phyloP scores from a whole-genome alignment of 2,888 invertebrate species.

The Neoascia interrupta region DNA sequence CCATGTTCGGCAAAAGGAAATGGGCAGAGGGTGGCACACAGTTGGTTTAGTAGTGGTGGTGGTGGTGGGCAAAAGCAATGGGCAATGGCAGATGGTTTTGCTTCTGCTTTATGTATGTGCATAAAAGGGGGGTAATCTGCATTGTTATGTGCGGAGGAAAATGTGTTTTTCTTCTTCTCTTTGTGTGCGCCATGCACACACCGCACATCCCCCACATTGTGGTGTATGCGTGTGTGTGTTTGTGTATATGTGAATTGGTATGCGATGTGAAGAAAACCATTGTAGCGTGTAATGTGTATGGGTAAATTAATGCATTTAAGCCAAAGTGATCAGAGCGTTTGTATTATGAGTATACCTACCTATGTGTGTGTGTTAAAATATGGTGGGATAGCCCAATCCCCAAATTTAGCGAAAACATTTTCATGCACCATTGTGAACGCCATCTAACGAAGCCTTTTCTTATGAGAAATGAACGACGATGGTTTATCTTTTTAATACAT shows the following conservation, averaged over 20 bases:
- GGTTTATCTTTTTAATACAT: conserved; percentile 32
- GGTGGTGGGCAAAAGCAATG: conserved; percentile 5
- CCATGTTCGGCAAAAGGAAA: conserved; percentile 50
- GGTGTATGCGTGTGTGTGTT: conserved; percentile 14
- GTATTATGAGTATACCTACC: too few relatives aligned
- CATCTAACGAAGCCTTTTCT: conserved; percentile 8
- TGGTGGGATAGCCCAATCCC: conserved; percentile 30
- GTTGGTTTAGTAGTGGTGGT: too few relatives aligned
- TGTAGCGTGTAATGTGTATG: conserved; percentile 37
- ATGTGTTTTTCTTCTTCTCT: conserved; percentile 60
- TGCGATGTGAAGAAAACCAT: conserved; percentile 56
- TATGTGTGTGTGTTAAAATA: conserved; percentile 10
- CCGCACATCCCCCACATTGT: conserved; percentile 7
- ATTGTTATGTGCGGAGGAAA: conserved; percentile 62
- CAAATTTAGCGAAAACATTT: conserved; percentile 45
- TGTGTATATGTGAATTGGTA: conserved; percentile 11
- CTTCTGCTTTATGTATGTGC: conserved; percentile 25
- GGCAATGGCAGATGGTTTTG: conserved; percentile 22
- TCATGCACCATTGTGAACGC: background rate
- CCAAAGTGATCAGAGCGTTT: conserved; percentile 2
- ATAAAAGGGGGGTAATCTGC: conserved; percentile 55
- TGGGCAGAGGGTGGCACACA: background rate
- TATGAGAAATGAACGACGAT: too few relatives aligned
- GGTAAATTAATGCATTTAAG: conserved; percentile 66
- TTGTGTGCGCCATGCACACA: conserved; percentile 54